Evolutionary conservation across 2,888 invertebrate genomes (phyloP).

Genomic region (Craniophora ligustri): DNA sequence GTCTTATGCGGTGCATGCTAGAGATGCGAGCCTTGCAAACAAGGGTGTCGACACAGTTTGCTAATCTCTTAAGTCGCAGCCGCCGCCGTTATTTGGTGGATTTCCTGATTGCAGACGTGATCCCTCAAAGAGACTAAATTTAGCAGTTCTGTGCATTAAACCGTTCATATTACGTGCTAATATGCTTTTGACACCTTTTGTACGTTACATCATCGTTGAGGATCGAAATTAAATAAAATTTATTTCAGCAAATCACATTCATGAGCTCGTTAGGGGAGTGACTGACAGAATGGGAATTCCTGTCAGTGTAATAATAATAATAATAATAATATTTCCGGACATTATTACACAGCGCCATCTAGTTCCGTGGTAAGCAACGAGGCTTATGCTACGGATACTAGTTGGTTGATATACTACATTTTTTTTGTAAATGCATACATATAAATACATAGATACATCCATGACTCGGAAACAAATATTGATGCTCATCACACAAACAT

Average conservation of each 20-base stretch:
- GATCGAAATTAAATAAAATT: neutral
- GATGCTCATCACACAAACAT: too few species aligned
- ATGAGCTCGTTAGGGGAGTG: too few species aligned
- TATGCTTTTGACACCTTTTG: conserved; percentile 8
- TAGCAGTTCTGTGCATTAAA: conserved; percentile 24
- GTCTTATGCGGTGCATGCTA: neutral
- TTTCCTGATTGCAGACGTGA: conserved; percentile 40
- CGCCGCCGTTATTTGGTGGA: conserved; percentile 43
- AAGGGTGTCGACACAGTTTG: conserved; percentile 43
- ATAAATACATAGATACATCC: too few species aligned
- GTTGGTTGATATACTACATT: too few species aligned
- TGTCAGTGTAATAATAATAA: too few species aligned
- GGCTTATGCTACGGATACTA: too few species aligned
- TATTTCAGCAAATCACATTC: neutral
- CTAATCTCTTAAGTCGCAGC: conserved; percentile 41
- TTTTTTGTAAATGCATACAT: too few species aligned
- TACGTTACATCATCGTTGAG: neutral
- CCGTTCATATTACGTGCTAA: conserved; percentile 25
- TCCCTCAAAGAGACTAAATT: conserved; percentile 43
- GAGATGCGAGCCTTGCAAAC: conserved; percentile 16
- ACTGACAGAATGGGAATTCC: too few species aligned
- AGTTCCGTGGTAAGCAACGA: too few species aligned
- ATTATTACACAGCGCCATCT: too few species aligned
- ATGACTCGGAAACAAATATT: too few species aligned
- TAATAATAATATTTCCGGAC: too few species aligned